Conservation (phyloP, 2,113 vertebrate species). For the Scortum barcoo region DNA sequence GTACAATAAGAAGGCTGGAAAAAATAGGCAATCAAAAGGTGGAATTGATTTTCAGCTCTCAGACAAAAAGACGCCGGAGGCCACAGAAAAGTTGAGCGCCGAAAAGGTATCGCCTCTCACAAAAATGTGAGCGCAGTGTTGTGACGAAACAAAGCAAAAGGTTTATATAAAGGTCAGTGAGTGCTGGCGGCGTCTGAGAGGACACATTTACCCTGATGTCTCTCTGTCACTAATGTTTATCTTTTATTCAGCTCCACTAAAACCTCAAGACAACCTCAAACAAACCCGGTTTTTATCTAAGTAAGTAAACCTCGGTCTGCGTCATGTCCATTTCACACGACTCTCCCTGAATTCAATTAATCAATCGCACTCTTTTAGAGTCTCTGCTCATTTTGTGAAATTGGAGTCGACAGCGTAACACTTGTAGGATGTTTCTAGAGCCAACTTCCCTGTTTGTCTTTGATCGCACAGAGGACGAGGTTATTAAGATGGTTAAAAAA, state of each 20-base stretch:
- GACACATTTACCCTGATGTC: neutral
- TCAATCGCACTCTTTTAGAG: neutral
- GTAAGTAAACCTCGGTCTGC: neutral
- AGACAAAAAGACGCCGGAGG: conserved; percentile 54
- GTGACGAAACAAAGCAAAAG: neutral
- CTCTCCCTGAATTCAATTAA: neutral
- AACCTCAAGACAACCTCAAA: neutral
- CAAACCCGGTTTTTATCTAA: neutral
- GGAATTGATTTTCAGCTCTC: conserved; percentile 62
- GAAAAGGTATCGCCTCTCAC: conserved; percentile 7
- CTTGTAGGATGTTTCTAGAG: neutral
- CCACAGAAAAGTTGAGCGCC: conserved; percentile 37
- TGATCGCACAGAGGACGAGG: neutral
- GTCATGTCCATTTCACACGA: neutral
- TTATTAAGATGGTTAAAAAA: neutral
- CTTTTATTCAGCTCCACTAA: neutral
- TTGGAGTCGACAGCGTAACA: neutral
- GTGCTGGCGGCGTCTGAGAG: neutral
- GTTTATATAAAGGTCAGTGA: conserved; percentile 53
- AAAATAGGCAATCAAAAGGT: conserved; percentile 53
- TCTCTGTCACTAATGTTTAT: neutral
- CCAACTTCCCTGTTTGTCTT: neutral
- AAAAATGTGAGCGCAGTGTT: conserved; percentile 22
- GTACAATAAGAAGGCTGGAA: conserved; percentile 7
- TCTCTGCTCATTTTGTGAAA: neutral